Evolutionary conservation across 2,113 vertebrate species (phyloP).

Genomic region (Malurus melanocephalus): DNA sequence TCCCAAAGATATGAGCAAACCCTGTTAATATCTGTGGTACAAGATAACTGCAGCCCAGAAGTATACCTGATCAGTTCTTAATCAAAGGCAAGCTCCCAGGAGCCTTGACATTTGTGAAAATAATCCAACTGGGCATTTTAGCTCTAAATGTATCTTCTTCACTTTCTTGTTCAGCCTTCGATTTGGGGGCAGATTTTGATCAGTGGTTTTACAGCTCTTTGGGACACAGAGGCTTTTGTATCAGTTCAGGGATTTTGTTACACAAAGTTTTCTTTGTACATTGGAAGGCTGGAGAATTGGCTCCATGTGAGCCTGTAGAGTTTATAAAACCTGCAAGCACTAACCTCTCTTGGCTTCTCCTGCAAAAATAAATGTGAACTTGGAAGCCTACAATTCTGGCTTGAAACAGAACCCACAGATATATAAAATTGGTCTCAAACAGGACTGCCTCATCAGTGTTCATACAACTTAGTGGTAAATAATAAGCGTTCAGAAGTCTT

Average conservation of each 20-base stretch:
- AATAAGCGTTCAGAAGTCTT: background rate
- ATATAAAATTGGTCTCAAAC: background rate
- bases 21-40: background rate
- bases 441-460: background rate
- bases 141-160: background rate
- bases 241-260: constrained; percentile 32
- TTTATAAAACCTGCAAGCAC: constrained; percentile 28
- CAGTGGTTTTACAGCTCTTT: background rate
- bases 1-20: background rate
- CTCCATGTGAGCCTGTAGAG: background rate
- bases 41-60: background rate
- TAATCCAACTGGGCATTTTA: background rate
- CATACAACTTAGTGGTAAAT: background rate
- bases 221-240: constrained; percentile 12
- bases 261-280: constrained; percentile 52
- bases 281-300: constrained; percentile 13
- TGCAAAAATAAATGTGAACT: background rate
- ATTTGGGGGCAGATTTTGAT: background rate
- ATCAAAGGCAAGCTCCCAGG: background rate
- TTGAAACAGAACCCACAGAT: constrained; percentile 8
- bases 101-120: background rate
- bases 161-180: background rate
- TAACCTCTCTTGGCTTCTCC: constrained; percentile 20
- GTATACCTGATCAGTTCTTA: background rate
- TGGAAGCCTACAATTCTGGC: constrained; percentile 10